Base-by-base conservation (phyloP, 2,113 vertebrate genomes). In the Malurus melanocephalus region DNA sequence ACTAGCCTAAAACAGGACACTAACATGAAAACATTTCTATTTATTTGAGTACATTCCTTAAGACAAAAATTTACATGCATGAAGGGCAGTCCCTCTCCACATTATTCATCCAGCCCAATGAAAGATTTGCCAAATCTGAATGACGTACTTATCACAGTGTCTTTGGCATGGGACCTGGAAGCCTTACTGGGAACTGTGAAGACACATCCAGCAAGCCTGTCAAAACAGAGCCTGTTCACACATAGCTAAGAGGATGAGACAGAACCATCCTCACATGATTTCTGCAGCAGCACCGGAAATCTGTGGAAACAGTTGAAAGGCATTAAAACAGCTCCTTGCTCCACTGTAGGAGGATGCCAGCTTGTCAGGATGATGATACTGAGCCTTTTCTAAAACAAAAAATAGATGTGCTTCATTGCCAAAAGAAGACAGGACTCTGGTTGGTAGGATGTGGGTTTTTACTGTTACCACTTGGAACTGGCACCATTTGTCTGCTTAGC, bases 161-260 rank as follows among this genome's bases (percentile, higher is more conserved):
- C 90, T 88, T 86, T 94, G 94, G 92, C 94, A 95, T 87, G 45
- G 23, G 60, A 91, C 77, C 88, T 71, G 68, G 79, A 76, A 95
- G 83, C 80, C 94, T 88, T 74, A 87, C 90, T 90, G 92, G 52
- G 93, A 94, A 89, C 83, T 74, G 88, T 35, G 86, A 89, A 85
- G 76, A 85, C 72, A 89, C 72, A 85, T 91, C 60, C 80, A 93
- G 83, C 86, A 88, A 80, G 76, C 43, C 73, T 95, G 94, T 94
- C 93, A 95, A 69, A 93, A 93, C 93, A 95, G 52, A 73, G 76
- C 67, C 88, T 94, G 88, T 88, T 94, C 88, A 80, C 73, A 88
- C 48, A 9, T 42, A 22, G 83, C 76, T 91, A 43, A 89, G 76
- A 66, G 72, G 86, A 92, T 82, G 56, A 92, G 93, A 94, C 93